Evolutionary conservation across 2,113 vertebrate species (phyloP), one percentile per base, ranked within the genome.

Genomic region (Lepus timidus): DNA sequence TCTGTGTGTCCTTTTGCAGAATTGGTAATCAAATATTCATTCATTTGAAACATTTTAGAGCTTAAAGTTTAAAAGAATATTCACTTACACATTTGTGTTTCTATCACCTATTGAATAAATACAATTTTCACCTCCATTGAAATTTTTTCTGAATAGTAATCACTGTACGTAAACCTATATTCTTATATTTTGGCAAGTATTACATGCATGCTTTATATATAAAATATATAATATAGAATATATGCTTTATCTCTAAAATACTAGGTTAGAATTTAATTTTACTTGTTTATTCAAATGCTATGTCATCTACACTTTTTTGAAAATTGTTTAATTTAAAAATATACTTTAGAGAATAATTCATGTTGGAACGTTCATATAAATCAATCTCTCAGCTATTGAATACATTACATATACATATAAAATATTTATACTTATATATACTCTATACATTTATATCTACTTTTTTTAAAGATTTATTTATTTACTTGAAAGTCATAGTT

Each of bases 291-390:
- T 84, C 67, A 87, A 79, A 55, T 83, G 33, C n/a, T 68, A 44
- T 12, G 0, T 61, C 31, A 3, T 74, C 44, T 82, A 33, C 1
- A 65, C 64, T 61, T 20, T 71, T 94, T 88, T 88, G 3, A 3
- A 62, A 88, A 93, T 70, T 75, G 16, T 3, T 91, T 85, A 64
- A 8, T 44, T 74, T 90, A 71, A 23, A 23, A 88, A 51, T n/a
- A 11, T 84, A 16, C 17, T 80, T 94, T 88, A 90, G 7, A 88
- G n/a, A 80, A 31, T 65, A 62, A 74, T 68, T 79, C 27, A 78
- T 27, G 4, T 74, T 84, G 44, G 23, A 75, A 29, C 1, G 23
- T n/a, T 95, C 27, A 68, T 33, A 1, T 64, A 36, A 4, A 79
- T 62, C 9, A 14, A 84, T 64, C 22, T 55, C 49, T 82, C 0